Evolutionary conservation across 2,888 invertebrate genomes (phyloP), one percentile per base, ranked within the genome.

Genomic region (Hermaeophaga mercurialis): DNA sequence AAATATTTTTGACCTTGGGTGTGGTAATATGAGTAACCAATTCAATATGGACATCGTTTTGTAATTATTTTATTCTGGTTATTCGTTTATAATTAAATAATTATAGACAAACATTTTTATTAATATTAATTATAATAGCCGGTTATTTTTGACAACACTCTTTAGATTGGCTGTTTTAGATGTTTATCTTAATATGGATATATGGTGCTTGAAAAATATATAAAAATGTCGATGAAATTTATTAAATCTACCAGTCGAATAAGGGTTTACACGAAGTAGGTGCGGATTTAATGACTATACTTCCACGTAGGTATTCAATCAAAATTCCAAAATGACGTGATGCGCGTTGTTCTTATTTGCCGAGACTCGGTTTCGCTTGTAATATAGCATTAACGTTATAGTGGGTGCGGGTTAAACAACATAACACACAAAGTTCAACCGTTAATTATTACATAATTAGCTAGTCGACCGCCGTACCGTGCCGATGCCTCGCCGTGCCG

Each of bases 391-490:
- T 28, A 31, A 31, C 31, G 11, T 36, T 36, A 28, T 48, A 38
- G 60, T 61, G 53, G 61, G 61, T 58, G 61, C 53, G 49, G 55
- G 58, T 55, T 58, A 61, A 52, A 52, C 52, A 52, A 43, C 43
- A 58, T 49, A 58, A 55, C 49, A 47, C 36, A 47, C 45, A 57
- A 56, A 54, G 54, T 55, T 49, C 58, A 55, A 55, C 55, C 53
- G 49, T 48, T 61, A 55, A 56, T 61, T 61, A 61, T 58, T 39
- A 50, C 48, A 45, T 54, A 54, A 58, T 58, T 58, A 58, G 31
- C 33, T 43, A 44, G 52, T 39, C 33, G 43, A 48, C 48, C 38
- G 52, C 43, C 43, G 52, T 34, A 31, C 43, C 41, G 52, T 34
- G 41, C 43, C 41, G 39, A 24, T 24, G 48, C 33, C 31, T 46